Evolutionary conservation across 1,140 invertebrate genomes (phyloP), one percentile per base, ranked within the genome.

Genomic region (Scaptomyza graminum): DNA sequence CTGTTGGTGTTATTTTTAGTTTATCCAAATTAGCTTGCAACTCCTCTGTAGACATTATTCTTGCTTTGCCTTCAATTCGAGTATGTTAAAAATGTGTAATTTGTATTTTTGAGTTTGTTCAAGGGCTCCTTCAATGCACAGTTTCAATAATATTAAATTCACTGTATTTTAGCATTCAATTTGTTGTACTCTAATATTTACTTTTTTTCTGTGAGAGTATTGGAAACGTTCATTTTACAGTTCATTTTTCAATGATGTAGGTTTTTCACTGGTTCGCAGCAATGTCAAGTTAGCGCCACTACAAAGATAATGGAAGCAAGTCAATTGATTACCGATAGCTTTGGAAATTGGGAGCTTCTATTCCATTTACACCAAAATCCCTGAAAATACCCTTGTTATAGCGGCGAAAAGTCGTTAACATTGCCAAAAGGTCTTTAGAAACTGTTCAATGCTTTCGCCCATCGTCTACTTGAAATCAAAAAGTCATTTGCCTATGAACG

Each of bases 11-110:
- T 74, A 94, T 93, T 91, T 93, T 92, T 43, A 94, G 76, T 64
- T 92, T 92, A 56, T 92, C 92, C 90, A 93, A 92, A 64, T 92
- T 91, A 61, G 92, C 89, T 57, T 92, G 89, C 41, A 94, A 69
- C 46, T 90, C 89, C 66, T 93, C 91, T 63, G 71, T 65, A 65
- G 72, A 71, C 72, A 75, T 74, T 46, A 57, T 71, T 39, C 11
- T 31, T 41, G n/a, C n/a, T 25, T 41, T 25, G n/a, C 1, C 3
- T 63, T 50, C 28, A 12, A 31, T 31, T 46, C 13, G 13, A 46
- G 3, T 44, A 7, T 8, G 18, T 28, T 7, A n/a, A 7, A 18
- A 4, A 39, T 46, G 11, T 41, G 5, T 50, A 7, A 7, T 41
- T 61, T 41, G 16, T 11, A 50, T 43, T 15, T 37, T 47, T 2